Evolutionary conservation across 2,888 invertebrate species (phyloP).

Genomic region (Ophion ventricosus): DNA sequence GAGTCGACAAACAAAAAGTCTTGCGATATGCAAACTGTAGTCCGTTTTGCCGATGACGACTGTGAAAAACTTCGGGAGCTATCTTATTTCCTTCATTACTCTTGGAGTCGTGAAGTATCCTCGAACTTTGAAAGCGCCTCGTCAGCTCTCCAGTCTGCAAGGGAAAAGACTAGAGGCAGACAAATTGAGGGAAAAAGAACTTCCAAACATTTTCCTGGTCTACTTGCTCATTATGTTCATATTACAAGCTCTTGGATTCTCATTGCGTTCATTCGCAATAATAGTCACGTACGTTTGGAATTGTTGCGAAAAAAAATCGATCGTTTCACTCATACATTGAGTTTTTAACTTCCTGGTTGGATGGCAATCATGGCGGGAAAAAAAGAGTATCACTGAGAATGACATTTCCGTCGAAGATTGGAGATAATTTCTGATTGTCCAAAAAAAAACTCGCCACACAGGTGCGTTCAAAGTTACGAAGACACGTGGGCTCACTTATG

Average conservation of each 20-base stretch:
- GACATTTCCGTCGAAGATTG: too few species aligned
- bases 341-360: background rate
- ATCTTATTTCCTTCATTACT: constrained; percentile 2
- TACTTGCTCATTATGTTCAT: background rate
- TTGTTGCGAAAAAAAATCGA: background rate
- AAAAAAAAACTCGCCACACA: background rate
- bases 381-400: too few species aligned
- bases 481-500: background rate
- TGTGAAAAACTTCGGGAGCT: background rate
- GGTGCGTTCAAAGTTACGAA: background rate
- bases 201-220: background rate
- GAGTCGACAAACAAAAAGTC: background rate
- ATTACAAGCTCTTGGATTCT: background rate
- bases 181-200: background rate
- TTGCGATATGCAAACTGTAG: background rate
- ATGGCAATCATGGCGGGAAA: too few species aligned
- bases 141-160: background rate
- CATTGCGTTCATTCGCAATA: background rate
- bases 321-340: background rate
- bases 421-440: too few species aligned
- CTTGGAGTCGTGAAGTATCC: background rate
- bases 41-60: constrained; percentile 9
- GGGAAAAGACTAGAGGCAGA: background rate
- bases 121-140: background rate
- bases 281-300: background rate